Conservation (phyloP, 2,888 invertebrate species). For the Nomada ferruginata region DNA sequence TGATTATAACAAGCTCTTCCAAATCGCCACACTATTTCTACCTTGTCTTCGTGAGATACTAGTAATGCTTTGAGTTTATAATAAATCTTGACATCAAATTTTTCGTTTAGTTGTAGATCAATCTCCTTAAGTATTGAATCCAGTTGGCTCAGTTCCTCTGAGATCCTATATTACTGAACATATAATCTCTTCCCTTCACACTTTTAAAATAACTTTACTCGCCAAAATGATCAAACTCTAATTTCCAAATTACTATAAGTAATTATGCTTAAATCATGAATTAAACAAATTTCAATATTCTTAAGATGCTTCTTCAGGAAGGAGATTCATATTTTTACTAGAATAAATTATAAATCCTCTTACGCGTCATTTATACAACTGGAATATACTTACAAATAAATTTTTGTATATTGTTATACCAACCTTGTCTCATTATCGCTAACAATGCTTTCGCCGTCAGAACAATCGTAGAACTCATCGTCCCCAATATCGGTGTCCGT, state of each 20-base stretch:
- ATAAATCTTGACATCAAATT: constrained; percentile 68
- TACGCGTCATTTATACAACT: constrained; percentile 33
- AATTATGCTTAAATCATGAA: constrained; percentile 44
- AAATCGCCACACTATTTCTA: constrained; percentile 81
- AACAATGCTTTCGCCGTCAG: constrained; percentile 77
- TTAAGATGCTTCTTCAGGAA: constrained; percentile 54
- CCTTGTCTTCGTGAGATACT: constrained; percentile 73
- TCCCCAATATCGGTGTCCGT: constrained; percentile 80
- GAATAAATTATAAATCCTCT: constrained; percentile 51
- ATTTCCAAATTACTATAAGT: constrained; percentile 40
- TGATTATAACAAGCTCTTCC: constrained; percentile 78
- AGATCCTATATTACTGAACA: constrained; percentile 80
- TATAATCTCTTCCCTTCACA: constrained; percentile 78
- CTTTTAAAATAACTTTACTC: constrained; percentile 45
- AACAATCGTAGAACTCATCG: constrained; percentile 82
- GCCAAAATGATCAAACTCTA: constrained; percentile 53
- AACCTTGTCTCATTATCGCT: constrained; percentile 78
- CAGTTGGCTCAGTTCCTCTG: constrained; percentile 74
- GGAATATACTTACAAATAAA: constrained; percentile 30
- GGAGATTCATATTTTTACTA: constrained; percentile 51
- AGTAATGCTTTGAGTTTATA: constrained; percentile 73
- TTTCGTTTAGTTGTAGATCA: constrained; percentile 65
- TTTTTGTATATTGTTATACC: constrained; percentile 51
- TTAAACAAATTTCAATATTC: constrained; percentile 43
- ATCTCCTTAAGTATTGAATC: constrained; percentile 70